phyloP scores from a whole-genome alignment of 2,797 vertebrate species.

The Argyrosomus regius region DNA sequence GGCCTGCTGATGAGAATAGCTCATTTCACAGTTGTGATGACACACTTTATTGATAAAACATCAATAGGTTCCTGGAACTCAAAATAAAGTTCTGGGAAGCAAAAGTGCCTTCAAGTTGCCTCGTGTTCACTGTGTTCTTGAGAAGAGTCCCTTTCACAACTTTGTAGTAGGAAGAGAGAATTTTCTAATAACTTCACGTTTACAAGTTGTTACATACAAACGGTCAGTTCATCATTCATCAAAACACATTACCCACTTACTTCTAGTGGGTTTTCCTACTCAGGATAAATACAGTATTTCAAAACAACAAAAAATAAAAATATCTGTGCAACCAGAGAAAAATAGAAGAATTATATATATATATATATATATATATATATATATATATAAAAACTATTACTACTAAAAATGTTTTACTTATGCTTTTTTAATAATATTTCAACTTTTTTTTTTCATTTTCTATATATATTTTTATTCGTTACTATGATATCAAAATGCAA shows the following conservation, averaged over 20 bases:
- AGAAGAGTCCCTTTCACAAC: not conserved
- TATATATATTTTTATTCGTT: no score
- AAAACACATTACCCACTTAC: conserved; percentile 3
- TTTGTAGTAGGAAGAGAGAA: not conserved
- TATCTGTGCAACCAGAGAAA: not conserved
- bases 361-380: no score
- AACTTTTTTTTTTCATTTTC: no score
- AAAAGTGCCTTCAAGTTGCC: conserved; percentile 5
- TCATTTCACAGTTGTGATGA: conserved; percentile 16
- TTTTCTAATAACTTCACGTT: conserved; percentile 12
- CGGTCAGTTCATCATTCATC: conserved; percentile 2
- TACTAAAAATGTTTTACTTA: no score
- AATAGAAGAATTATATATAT: not conserved
- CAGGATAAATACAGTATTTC: no score
- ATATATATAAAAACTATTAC: no score
- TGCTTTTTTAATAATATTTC: no score
- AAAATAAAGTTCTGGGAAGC: conserved; percentile 21
- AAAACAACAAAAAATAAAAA: not conserved
- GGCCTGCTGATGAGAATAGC: not conserved
- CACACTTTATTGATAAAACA: not conserved
- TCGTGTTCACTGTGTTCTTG: conserved; percentile 5
- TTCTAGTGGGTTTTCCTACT: not conserved
- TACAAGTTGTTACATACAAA: not conserved
- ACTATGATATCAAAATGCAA: no score
- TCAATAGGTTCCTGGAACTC: conserved; percentile 14